Percentiles rank a stretch among this genome's conserved stretches.
phyloP scores from a whole-genome alignment of 2,797 vertebrate genomes.

The Onychomys arenicola region DNA sequence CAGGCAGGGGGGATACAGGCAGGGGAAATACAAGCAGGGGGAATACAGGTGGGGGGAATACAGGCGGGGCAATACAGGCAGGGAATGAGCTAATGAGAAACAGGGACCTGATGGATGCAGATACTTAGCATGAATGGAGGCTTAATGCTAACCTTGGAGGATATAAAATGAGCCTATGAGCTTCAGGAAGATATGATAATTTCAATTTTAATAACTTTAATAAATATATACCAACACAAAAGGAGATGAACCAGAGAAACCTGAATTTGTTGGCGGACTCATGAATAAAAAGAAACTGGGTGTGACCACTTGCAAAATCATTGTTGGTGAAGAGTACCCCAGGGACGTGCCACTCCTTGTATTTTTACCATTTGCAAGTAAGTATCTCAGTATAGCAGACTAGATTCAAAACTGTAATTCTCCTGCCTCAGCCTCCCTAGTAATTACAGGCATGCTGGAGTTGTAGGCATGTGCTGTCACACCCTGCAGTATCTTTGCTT shows the following conservation, averaged over 20 bases:
- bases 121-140: background rate
- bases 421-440: background rate
- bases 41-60: background rate
- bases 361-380: background rate
- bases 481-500: background rate
- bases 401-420: background rate
- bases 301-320: constrained; percentile 16
- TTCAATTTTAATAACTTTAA: constrained; percentile 53
- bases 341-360: background rate
- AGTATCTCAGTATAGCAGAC: background rate
- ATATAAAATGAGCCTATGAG: background rate
- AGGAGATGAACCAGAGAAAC: constrained; percentile 65
- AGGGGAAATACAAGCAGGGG: background rate
- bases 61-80: background rate
- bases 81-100: constrained; percentile 37
- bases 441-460: background rate
- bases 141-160: background rate
- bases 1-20: too few relatives aligned
- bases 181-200: background rate
- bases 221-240: constrained; percentile 27
- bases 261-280: constrained; percentile 22
- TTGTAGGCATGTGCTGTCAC: background rate
- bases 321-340: background rate
- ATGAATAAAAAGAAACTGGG: constrained; percentile 34
- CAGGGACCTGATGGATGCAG: background rate